Conservation (phyloP, 2,888 invertebrate genomes). For the Choristoneura rosaceana region DNA sequence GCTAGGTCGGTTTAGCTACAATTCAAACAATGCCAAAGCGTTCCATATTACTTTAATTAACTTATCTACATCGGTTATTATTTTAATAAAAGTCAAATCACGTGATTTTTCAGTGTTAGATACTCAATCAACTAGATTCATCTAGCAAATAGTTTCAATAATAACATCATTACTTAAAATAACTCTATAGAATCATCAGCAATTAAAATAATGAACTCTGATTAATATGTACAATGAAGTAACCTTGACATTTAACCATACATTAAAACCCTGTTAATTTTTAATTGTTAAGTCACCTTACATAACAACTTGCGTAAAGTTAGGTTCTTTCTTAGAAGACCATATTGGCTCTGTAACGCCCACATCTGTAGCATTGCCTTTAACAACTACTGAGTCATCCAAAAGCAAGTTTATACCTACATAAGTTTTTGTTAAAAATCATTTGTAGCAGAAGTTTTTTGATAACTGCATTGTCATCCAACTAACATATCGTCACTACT, state of each 20-base stretch:
- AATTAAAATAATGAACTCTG: neutral
- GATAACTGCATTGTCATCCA: too few species aligned
- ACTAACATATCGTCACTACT: too few species aligned
- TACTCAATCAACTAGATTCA: constrained; percentile 1
- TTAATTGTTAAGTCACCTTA: neutral
- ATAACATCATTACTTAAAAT: neutral
- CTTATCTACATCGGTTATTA: neutral
- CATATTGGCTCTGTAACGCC: neutral
- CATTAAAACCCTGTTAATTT: neutral
- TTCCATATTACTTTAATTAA: neutral
- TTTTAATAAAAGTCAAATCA: constrained; percentile 4
- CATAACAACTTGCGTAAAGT: constrained; percentile 4
- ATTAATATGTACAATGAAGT: neutral
- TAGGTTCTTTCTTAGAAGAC: constrained; percentile 20
- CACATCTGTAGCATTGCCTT: constrained; percentile 23
- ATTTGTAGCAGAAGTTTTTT: too few species aligned
- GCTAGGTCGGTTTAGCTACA: neutral
- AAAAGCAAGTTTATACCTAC: neutral
- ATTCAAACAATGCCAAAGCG: neutral
- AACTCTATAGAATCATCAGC: neutral
- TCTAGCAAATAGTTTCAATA: neutral
- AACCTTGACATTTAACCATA: constrained; percentile 12
- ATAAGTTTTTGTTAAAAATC: too few species aligned
- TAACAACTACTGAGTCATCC: constrained; percentile 26
- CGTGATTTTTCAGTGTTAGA: neutral